Base-by-base conservation (phyloP, 2,113 vertebrate genomes). In the Oreochromis tanganicae region DNA sequence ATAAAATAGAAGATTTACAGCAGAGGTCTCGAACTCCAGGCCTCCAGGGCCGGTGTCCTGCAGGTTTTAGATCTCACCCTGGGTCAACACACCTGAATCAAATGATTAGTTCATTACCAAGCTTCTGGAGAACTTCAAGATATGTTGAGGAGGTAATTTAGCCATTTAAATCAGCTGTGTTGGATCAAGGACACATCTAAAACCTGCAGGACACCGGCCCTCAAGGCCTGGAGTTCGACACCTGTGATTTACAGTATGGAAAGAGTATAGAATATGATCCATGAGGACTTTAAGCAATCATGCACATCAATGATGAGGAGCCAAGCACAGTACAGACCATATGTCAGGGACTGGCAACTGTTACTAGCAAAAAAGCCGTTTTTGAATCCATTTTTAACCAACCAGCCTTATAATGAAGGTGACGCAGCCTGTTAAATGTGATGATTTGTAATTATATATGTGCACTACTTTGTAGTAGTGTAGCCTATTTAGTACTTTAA, bases 201-300 rank as follows among this genome's bases (percentile, higher is more conserved):
- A 63, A 63, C 59, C 29, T 34, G 57, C 59, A 61, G 16, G 59
- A 61, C 29, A 61, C 16, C 5, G 0, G 29, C 29, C 16, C 57
- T 34, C 1, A 0, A 19, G 29, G 16, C 29, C 29, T 34, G 57
- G 8, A 61, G 57, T 34, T 61, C 2, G 5, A 61, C 29, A 61
- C 59, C 29, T 34, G 16, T 34, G 24, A 48, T 29, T 48, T 48
- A 27, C 41, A 75, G 1, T 29, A 17, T 7, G 24, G 41, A 75
- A 46, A 48, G 14, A 43, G 21, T 71, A 38, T 14, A 43, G n/a
- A 9, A 14, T 75, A 75, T 29, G 71, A 48, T 75, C 43, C 71
- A 75, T 19, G 71, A 75, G 41, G 41, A 75, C 68, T 75, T 73
- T 46, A 73, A 46, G 21, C 68, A 48, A 46, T 29, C 68, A 27